Base-by-base conservation (phyloP, 2,888 invertebrate species). In the Dilophus febrilis region DNA sequence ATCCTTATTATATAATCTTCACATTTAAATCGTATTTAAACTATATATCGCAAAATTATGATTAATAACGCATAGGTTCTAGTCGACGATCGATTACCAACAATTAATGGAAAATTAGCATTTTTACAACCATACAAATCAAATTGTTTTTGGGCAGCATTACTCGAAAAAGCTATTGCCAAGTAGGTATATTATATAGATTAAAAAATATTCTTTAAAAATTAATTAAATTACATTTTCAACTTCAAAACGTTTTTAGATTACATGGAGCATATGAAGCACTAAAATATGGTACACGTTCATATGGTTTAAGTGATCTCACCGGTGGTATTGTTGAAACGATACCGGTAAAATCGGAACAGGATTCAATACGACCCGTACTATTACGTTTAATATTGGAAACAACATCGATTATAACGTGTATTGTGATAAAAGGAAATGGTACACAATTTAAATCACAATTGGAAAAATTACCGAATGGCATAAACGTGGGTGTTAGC, bases 261-360 rank as follows among this genome's bases (percentile, higher is more conserved):
- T 63, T 91, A 40, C 90, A 90, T 55, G 90, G 90, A 4, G 90
- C 90, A 0, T 91, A 91, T 61, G 90, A 91, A 62, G 90, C 90
- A 0, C 65, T 91, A 2, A 90, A 90, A 55, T 91, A 91, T 54
- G 88, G 88, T n/a, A 85, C 84, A 34, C 66, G 85, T 11, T 64
- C 87, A 44, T 88, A 90, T 56, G 90, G 88, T 1, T 64, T 91
- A 38, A 84, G 86, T 1, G 88, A 90, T 61, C 67, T 91, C 26
- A 84, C 88, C 0, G 90, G 90, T 1, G 90, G 90, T 5, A 82
- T 90, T 42, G 85, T 87, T 1, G 87, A 90, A 58, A 79, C 77
- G 44, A 72, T 87, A 46, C 69, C 72, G n/a, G 68, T 81, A 29
- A 65, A 74, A 12, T 76, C 79, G 45, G 75, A 83, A 49, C 70